A percentile compares a stretch with the other conserved stretches of the same genome.
phyloP scores from a whole-genome alignment of 2,888 invertebrate genomes.

The Caenorhabditis virilis region DNA sequence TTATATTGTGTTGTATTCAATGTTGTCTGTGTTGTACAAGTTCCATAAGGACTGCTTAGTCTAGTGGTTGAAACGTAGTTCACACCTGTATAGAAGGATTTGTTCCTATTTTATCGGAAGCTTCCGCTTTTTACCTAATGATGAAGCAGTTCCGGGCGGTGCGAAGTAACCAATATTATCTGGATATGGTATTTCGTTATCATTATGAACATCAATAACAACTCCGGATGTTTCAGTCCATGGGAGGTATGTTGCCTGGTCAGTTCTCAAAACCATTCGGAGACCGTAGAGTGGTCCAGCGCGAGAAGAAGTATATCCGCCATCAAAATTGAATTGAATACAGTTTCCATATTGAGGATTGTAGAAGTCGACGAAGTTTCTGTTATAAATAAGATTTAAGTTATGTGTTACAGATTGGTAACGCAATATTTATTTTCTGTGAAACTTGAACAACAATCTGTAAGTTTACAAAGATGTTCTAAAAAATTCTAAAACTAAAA shows the following conservation, averaged over 20 bases:
- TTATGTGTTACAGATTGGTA: no score
- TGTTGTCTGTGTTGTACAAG: conserved; percentile 59
- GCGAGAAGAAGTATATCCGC: conserved; percentile 44
- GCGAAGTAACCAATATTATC: conserved; percentile 57
- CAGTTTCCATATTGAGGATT: conserved; percentile 57
- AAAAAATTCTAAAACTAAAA: no score
- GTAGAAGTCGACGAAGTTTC: conserved; percentile 69
- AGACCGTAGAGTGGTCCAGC: conserved; percentile 69
- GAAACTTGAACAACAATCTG: no score
- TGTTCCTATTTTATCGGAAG: no score
- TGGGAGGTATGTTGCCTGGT: conserved; percentile 61
- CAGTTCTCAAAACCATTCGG: conserved; percentile 55
- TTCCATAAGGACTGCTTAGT: conserved; percentile 68
- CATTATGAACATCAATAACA: conserved; percentile 69
- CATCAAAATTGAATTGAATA: conserved; percentile 42
- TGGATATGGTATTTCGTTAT: conserved; percentile 51
- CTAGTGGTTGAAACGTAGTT: conserved; percentile 66
- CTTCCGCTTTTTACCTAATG: no score
- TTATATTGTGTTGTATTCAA: conserved; percentile 41
- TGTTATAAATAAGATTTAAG: conserved; percentile 43
- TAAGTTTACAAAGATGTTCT: no score
- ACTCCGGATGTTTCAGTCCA: conserved; percentile 69
- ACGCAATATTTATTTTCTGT: no score
- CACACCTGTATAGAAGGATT: conserved; percentile 50
- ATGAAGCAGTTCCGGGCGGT: conserved; percentile 57